Conservation (phyloP, 2,113 vertebrate species). For the Sapajus apella region DNA sequence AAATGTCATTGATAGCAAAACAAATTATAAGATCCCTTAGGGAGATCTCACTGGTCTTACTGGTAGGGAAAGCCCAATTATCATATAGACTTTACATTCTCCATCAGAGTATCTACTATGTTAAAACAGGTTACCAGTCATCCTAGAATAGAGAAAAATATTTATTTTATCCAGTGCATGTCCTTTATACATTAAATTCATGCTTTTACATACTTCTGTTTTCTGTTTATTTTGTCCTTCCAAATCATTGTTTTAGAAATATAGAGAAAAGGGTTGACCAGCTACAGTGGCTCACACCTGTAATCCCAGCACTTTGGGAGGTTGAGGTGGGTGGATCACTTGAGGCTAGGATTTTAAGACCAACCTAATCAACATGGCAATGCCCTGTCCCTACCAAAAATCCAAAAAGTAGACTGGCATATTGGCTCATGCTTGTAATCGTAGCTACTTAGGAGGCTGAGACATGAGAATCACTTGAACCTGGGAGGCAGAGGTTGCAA, state of each 20-base stretch:
- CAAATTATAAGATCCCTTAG: background rate
- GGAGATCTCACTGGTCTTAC: background rate
- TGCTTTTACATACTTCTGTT: background rate
- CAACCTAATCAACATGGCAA: no score
- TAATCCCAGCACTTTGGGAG: no score
- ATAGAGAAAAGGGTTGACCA: background rate
- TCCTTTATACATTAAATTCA: background rate
- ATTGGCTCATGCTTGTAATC: no score
- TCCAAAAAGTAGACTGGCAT: no score
- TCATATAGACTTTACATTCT: background rate
- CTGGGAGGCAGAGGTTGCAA: no score
- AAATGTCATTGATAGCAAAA: background rate
- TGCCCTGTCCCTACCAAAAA: no score
- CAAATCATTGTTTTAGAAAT: background rate
- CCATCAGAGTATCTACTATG: background rate
- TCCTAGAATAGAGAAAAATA: background rate
- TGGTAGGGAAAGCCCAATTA: background rate
- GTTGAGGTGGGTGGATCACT: no score
- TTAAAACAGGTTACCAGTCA: background rate
- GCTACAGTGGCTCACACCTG: no score
- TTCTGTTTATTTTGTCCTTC: background rate
- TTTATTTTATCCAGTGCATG: background rate
- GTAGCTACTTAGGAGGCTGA: no score
- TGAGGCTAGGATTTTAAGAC: no score
- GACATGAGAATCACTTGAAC: no score